Percentiles rank a stretch among this genome's conserved stretches.
phyloP scores from a whole-genome alignment of 1,140 invertebrate species.

The Camponotus floridanus region DNA sequence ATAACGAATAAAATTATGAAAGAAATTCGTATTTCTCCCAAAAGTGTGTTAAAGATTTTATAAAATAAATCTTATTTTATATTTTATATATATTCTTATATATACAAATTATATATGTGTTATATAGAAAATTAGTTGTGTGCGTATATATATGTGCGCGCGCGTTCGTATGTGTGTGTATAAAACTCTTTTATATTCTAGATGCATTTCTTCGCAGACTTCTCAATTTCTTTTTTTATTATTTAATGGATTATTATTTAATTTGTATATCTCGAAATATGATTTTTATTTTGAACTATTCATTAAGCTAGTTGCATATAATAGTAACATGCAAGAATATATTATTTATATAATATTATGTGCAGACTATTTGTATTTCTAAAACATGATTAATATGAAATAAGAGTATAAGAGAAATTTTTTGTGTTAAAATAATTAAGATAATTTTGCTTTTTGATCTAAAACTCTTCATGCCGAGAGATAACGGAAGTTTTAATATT shows the following conservation, averaged over 20 bases:
- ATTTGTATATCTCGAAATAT: neutral
- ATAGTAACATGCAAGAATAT: neutral
- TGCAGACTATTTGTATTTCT: neutral
- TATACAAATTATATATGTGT: conserved; percentile 1
- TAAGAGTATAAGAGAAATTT: neutral
- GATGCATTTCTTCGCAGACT: conserved; percentile 1
- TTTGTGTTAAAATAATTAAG: neutral
- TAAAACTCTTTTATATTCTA: conserved; percentile 3
- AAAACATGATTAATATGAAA: neutral
- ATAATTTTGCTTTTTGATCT: no score
- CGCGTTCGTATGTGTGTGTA: no score
- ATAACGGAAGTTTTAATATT: neutral
- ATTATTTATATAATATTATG: neutral
- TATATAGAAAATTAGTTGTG: neutral
- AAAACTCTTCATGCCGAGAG: neutral
- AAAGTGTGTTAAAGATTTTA: neutral
- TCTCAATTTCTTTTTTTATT: neutral
- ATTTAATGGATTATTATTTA: conserved; percentile 4
- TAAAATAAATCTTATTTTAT: conserved; percentile 13
- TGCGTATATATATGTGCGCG: neutral
- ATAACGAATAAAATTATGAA: neutral
- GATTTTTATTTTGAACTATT: neutral
- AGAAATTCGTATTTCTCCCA: neutral
- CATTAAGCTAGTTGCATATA: no score
- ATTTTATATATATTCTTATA: no score